Percentiles rank a stretch among this genome's conserved stretches.
phyloP scores from a whole-genome alignment of 2,888 invertebrate species.

The Helobdella robusta region DNA sequence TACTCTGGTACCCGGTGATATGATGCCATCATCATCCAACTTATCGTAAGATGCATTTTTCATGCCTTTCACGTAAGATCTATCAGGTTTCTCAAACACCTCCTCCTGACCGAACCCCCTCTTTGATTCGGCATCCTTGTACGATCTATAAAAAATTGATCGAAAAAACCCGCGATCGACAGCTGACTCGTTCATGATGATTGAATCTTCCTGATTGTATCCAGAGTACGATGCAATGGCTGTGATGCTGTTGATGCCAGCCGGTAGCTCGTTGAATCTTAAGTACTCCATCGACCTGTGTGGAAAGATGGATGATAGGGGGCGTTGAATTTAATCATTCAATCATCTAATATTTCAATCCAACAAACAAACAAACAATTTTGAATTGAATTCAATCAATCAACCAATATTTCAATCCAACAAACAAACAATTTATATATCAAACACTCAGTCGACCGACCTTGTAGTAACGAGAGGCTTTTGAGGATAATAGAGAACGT shows the following conservation, averaged over 20 bases:
- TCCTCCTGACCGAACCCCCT: conserved; percentile 49
- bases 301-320: neutral
- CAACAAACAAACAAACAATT: too few species aligned
- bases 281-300: conserved; percentile 54
- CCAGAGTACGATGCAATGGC: conserved; percentile 98
- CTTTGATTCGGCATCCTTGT: conserved; percentile 49
- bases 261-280: conserved; percentile 25
- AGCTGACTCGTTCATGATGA: conserved; percentile 94
- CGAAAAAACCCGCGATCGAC: conserved; percentile 92
- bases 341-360: too few species aligned
- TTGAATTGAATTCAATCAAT: too few species aligned
- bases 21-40: conserved; percentile 96
- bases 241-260: conserved; percentile 84
- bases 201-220: conserved; percentile 99
- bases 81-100: conserved; percentile 84
- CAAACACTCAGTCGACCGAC: too few species aligned
- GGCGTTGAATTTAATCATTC: too few species aligned
- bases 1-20: conserved; percentile 94
- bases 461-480: conserved; percentile 96
- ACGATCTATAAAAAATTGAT: conserved; percentile 50
- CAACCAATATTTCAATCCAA: too few species aligned
- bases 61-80: conserved; percentile 80
- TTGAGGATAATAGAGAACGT: conserved; percentile 96
- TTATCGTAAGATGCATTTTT: conserved; percentile 97
- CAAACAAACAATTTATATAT: too few species aligned